These are phyloP conservation scores for Automeris io DNA, from an alignment of 2,888 invertebrate genomes.

Conservation along the genomic window DNA sequence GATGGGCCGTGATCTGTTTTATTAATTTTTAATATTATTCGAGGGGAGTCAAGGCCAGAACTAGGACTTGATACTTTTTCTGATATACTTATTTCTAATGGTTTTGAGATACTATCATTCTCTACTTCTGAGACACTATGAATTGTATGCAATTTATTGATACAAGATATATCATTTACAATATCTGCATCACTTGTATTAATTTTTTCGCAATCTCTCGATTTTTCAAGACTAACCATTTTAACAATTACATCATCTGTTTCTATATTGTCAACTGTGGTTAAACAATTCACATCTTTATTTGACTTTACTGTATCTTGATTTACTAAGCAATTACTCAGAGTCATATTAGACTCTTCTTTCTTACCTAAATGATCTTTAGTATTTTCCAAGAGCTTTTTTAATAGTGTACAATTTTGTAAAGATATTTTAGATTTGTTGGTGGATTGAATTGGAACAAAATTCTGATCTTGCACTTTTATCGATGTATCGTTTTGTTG, in stretches of 20 bases:
- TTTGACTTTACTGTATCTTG: slow-evolving; percentile 16
- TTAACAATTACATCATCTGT: slow-evolving; percentile 13
- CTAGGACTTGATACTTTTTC: slow-evolving; percentile 54
- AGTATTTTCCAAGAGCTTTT: slow-evolving; percentile 59
- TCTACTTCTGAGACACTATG: slow-evolving; percentile 41
- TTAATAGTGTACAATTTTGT: slow-evolving; percentile 63
- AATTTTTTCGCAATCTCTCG: slow-evolving; percentile 21
- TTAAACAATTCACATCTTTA: slow-evolving; percentile 17
- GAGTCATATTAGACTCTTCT: slow-evolving; percentile 21
- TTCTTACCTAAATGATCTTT: slow-evolving; percentile 42
- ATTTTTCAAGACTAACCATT: slow-evolving; percentile 23
- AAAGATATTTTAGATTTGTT: slow-evolving; percentile 19
- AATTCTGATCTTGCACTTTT: background rate
- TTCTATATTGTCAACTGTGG: slow-evolving; percentile 20
- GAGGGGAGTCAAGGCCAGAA: slow-evolving; percentile 70
- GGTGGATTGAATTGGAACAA: background rate
- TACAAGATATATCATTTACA: slow-evolving; percentile 27
- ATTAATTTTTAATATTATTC: slow-evolving; percentile 81
- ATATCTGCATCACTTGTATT: slow-evolving; percentile 25
- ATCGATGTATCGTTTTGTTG: background rate
- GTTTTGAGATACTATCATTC: slow-evolving; percentile 53
- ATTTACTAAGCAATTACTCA: slow-evolving; percentile 27
- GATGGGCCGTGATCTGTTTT: slow-evolving; percentile 76
- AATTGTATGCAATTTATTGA: slow-evolving; percentile 16
- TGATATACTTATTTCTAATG: slow-evolving; percentile 66